These are phyloP conservation scores for Sphaerodactylus townsendi DNA, from an alignment of 2,113 vertebrate species.

Conservation along the genomic window DNA sequence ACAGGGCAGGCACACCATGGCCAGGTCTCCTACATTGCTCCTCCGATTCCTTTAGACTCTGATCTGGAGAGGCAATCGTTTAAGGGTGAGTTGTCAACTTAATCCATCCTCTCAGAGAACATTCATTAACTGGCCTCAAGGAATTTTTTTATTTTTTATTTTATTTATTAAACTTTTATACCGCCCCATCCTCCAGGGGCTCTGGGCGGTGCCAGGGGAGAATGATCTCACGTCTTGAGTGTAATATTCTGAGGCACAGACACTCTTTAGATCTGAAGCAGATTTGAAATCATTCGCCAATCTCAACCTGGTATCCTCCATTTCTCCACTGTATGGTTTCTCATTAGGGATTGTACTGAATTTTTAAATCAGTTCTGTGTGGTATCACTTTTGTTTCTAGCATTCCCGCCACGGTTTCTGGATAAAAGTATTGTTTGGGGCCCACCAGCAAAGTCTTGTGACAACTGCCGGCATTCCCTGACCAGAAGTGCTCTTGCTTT, in stretches of 20 bases:
- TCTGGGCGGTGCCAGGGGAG: too few relatives aligned
- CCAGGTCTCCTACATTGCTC: conserved; percentile 80
- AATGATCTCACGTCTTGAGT: not conserved
- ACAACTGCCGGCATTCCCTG: too few relatives aligned
- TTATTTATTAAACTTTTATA: too few relatives aligned
- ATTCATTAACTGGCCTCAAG: not conserved
- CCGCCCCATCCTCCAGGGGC: too few relatives aligned
- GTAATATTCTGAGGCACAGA: not conserved
- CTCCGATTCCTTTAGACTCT: conserved; percentile 77
- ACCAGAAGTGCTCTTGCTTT: too few relatives aligned
- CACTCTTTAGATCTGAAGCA: not conserved
- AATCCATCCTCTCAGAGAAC: not conserved
- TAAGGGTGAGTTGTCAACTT: conserved; percentile 72
- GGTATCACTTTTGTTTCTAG: not conserved
- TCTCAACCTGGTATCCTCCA: not conserved
- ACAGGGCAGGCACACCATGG: conserved; percentile 80
- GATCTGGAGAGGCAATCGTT: conserved; percentile 74
- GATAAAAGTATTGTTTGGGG: not conserved
- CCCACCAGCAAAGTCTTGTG: too few relatives aligned
- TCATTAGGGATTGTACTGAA: not conserved
- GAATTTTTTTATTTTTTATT: too few relatives aligned
- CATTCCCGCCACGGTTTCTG: not conserved
- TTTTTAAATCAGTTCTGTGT: not conserved
- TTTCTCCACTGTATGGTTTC: not conserved
- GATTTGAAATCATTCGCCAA: not conserved